Percentiles rank a stretch among this genome's conserved stretches.
Evolutionary conservation across 2,888 invertebrate species (phyloP).

Genomic region (Pharmacophagus antenor): DNA sequence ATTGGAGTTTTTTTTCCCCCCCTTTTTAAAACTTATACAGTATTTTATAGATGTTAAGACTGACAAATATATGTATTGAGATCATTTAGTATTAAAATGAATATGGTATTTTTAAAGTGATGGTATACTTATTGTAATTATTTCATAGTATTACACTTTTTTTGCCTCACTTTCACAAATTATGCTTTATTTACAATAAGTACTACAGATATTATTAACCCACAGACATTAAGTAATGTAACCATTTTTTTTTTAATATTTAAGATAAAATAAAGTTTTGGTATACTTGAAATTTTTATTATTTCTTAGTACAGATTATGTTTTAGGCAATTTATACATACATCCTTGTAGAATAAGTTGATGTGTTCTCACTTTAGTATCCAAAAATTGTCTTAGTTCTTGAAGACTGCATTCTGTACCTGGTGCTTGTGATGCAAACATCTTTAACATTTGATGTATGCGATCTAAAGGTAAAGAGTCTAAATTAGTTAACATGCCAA

Average conservation of each 20-base stretch:
- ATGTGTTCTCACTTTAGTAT: constrained; percentile 95
- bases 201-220: constrained; percentile 62
- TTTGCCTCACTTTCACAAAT: constrained; percentile 43
- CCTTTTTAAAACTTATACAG: constrained; percentile 61
- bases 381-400: constrained; percentile 93
- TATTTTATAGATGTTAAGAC: constrained; percentile 77
- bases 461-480: constrained; percentile 94
- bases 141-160: constrained; percentile 44
- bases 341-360: constrained; percentile 92
- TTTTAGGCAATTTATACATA: constrained; percentile 92
- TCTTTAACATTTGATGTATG: constrained; percentile 97
- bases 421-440: constrained; percentile 97
- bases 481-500: constrained; percentile 97
- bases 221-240: constrained; percentile 66
- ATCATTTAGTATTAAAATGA: constrained; percentile 68
- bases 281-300: constrained; percentile 55
- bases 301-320: constrained; percentile 45
- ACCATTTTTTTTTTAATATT: constrained; percentile 68
- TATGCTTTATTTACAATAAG: constrained; percentile 56
- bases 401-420: constrained; percentile 93
- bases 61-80: constrained; percentile 72
- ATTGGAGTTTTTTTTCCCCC: constrained; percentile 43
- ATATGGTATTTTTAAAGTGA: constrained; percentile 58
- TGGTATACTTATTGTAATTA: constrained; percentile 63
- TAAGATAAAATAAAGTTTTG: constrained; percentile 70